phyloP scores from a whole-genome alignment of 2,113 vertebrate species.

The Camelus bactrianus region DNA sequence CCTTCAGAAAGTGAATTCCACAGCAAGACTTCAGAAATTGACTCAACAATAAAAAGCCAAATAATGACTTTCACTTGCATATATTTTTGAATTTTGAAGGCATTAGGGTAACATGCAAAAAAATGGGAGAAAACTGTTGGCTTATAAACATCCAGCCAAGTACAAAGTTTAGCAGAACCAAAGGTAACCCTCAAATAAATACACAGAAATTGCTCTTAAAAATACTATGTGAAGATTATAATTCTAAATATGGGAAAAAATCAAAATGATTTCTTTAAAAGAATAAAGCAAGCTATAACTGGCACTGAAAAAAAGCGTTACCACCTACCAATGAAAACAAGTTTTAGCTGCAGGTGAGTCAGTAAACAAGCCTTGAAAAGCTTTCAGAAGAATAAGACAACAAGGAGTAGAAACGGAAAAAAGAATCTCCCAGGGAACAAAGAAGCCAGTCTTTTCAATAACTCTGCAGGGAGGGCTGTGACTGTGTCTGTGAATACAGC shows the following conservation, averaged over 20 bases:
- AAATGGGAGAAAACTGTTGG: neutral
- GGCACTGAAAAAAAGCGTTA: conserved; percentile 52
- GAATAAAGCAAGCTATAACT: neutral
- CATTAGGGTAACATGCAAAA: conserved; percentile 4
- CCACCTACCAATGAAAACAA: conserved; percentile 57
- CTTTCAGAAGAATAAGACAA: conserved; percentile 48
- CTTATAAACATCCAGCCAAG: neutral
- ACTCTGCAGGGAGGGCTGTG: neutral
- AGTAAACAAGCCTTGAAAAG: conserved; percentile 67
- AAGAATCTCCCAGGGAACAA: conserved; percentile 12
- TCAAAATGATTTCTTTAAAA: conserved; percentile 48
- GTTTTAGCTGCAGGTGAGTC: conserved; percentile 35
- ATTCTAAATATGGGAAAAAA: conserved; percentile 29
- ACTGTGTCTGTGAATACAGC: neutral
- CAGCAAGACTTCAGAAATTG: conserved; percentile 1
- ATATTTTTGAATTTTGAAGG: neutral
- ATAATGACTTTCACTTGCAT: neutral
- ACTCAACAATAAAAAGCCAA: conserved; percentile 35
- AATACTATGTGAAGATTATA: neutral
- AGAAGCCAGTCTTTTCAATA: conserved; percentile 22
- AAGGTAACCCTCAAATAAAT: conserved; percentile 44
- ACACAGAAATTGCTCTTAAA: conserved; percentile 11
- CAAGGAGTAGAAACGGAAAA: neutral
- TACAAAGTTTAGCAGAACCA: neutral
- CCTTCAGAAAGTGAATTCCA: neutral